Percentiles rank a stretch among this genome's conserved stretches.
phyloP scores from a whole-genome alignment of 92 coral and sea anemone species.

The Epizoanthus stellaris region DNA sequence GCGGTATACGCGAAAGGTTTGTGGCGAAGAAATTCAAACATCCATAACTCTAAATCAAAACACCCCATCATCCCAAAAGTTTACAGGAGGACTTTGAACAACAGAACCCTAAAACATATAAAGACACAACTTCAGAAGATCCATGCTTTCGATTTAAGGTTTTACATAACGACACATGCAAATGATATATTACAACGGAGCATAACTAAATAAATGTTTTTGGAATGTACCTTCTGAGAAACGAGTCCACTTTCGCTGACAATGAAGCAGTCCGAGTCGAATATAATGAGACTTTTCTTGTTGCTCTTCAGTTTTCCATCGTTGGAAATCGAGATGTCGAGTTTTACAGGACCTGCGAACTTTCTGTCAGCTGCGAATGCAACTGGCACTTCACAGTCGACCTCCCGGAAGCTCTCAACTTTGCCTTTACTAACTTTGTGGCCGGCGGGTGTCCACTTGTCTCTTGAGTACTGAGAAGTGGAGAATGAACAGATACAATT shows the following conservation, averaged over 20 bases:
- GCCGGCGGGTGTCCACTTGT: conserved; percentile 32
- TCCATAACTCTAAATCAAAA: too few relatives aligned
- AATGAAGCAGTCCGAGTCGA: conserved; percentile 25
- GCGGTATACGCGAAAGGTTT: too few relatives aligned
- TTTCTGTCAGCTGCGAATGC: conserved; percentile 1
- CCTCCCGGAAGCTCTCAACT: conserved; percentile 27
- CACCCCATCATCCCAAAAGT: too few relatives aligned
- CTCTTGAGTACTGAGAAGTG: conserved; percentile 1
- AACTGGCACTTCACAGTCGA: conserved; percentile 20
- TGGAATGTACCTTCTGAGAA: conserved; percentile 11
- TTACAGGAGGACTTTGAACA: too few relatives aligned
- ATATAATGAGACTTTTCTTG: conserved; percentile 25
- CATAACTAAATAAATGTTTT: neutral
- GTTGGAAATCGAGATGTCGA: conserved; percentile 39
- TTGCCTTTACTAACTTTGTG: conserved; percentile 5
- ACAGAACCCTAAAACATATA: too few relatives aligned
- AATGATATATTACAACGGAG: neutral
- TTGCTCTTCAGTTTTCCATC: conserved; percentile 34
- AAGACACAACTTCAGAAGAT: too few relatives aligned
- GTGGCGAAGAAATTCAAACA: too few relatives aligned
- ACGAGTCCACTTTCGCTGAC: conserved; percentile 6
- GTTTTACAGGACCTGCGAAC: conserved; percentile 38
- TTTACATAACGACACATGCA: too few relatives aligned
- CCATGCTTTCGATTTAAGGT: too few relatives aligned
- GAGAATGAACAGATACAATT: neutral